A percentile compares a stretch with the other conserved stretches of the same genome.
Conservation (phyloP, 1,140 invertebrate genomes). For the Homarus americanus region DNA sequence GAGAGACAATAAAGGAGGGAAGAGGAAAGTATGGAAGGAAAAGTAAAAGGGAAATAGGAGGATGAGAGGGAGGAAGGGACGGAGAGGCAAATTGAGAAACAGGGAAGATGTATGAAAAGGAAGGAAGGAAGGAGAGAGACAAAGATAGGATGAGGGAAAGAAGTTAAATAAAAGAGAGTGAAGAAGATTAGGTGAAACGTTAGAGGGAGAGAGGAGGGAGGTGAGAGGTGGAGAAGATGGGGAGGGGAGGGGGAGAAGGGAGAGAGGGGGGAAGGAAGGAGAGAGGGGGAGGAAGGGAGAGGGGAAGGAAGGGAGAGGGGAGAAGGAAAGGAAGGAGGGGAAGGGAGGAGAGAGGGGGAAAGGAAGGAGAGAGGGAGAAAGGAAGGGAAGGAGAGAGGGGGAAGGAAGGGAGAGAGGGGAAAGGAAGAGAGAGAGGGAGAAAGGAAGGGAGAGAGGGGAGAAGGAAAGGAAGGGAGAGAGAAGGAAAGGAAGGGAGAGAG, state of each 20-base stretch:
- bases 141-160: neutral
- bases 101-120: neutral
- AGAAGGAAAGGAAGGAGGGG: neutral
- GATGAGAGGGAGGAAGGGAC: neutral
- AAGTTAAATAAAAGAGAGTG: neutral
- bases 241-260: neutral
- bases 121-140: neutral
- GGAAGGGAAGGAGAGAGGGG: neutral
- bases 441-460: neutral
- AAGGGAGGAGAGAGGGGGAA: neutral
- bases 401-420: neutral
- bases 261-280: neutral
- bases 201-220: neutral
- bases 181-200: neutral
- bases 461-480: neutral
- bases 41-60: no score
- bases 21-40: no score
- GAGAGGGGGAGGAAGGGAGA: neutral
- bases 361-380: neutral
- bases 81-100: neutral
- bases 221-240: neutral
- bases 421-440: neutral
- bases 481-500: neutral
- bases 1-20: no score
- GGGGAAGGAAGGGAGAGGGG: neutral